These are phyloP conservation scores for Ptychoptera albimana DNA, from an alignment of 2,888 invertebrate species.

Conservation along the genomic window DNA sequence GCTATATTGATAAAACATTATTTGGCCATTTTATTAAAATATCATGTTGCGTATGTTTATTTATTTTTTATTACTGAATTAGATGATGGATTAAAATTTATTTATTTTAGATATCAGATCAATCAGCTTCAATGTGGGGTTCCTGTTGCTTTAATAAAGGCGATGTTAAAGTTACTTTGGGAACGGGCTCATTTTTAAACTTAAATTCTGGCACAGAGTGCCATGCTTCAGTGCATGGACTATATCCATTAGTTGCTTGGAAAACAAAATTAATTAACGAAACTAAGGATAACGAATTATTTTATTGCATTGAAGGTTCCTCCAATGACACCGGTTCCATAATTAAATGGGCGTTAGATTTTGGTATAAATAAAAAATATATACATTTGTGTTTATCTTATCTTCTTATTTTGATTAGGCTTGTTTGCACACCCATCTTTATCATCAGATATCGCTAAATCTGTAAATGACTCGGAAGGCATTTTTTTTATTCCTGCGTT, in stretches of 20 bases:
- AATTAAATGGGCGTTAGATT: conserved; percentile 66
- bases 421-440: conserved; percentile 47
- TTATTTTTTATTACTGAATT: background rate
- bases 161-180: conserved; percentile 76
- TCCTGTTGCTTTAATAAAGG: conserved; percentile 63
- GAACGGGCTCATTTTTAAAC: conserved; percentile 82
- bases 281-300: conserved; percentile 34
- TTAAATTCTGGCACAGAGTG: conserved; percentile 62
- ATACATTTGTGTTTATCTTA: background rate
- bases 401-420: conserved; percentile 29
- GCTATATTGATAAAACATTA: conserved; percentile 42
- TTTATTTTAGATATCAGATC: conserved; percentile 35
- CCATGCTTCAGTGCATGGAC: conserved; percentile 65
- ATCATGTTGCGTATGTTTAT: conserved; percentile 47
- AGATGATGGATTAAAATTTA: background rate
- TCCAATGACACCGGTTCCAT: conserved; percentile 79
- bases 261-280: conserved; percentile 14
- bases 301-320: conserved; percentile 71
- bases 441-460: conserved; percentile 47
- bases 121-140: conserved; percentile 80
- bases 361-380: conserved; percentile 34
- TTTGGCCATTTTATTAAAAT: conserved; percentile 71
- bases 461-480: conserved; percentile 54
- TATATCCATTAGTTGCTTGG: conserved; percentile 91
- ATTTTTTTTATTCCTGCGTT: conserved; percentile 83